Evolutionary conservation across 2,113 vertebrate species (phyloP).

Genomic region (Scalopus aquaticus): DNA sequence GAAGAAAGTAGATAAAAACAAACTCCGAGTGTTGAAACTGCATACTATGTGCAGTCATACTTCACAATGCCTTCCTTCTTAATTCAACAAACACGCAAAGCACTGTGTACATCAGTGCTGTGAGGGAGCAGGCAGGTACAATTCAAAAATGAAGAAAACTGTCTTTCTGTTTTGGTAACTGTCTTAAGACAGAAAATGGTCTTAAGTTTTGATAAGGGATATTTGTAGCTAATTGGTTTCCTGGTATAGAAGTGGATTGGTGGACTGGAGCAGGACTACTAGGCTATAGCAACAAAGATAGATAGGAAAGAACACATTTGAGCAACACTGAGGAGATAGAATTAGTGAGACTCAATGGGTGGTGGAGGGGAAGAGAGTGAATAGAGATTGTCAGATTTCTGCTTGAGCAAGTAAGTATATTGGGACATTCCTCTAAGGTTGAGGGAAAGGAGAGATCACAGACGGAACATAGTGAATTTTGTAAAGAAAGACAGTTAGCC

Average conservation of each 20-base stretch:
- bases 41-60: constrained; percentile 41
- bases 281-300: neutral
- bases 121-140: neutral
- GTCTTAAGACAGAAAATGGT: no score
- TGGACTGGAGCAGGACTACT: neutral
- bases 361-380: neutral
- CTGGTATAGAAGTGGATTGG: neutral
- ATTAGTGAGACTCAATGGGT: neutral
- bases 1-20: constrained; percentile 75
- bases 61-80: constrained; percentile 56
- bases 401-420: neutral
- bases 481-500: constrained; percentile 13
- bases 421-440: neutral
- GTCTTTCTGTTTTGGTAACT: no score
- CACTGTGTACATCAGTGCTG: neutral
- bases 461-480: constrained; percentile 2
- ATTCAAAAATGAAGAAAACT: constrained; percentile 35
- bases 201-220: constrained; percentile 1
- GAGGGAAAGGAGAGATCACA: neutral
- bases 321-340: neutral
- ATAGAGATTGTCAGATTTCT: neutral
- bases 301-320: neutral
- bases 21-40: constrained; percentile 77
- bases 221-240: neutral
- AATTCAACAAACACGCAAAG: constrained; percentile 48